phyloP scores from a whole-genome alignment of 2,113 vertebrate species.

The Datnioides undecimradiatus region DNA sequence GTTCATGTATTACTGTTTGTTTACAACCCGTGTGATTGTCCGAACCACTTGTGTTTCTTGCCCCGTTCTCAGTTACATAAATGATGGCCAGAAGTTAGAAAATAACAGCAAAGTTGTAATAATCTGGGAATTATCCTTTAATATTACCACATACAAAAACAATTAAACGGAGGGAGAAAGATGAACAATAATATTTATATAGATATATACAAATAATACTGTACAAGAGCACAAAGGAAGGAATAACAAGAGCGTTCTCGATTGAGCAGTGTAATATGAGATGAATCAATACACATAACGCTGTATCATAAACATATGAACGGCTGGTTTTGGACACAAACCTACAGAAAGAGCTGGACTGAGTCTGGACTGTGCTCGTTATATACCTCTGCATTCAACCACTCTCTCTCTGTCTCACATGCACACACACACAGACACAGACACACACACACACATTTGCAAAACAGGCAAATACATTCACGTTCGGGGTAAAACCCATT shows the following conservation, averaged over 20 bases:
- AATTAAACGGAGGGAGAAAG: conserved; percentile 32
- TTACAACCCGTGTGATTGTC: not conserved
- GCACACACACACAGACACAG: not conserved
- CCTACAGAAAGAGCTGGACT: conserved; percentile 55
- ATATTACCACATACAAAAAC: conserved; percentile 47
- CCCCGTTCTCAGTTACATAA: too few species aligned
- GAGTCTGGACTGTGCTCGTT: conserved; percentile 68
- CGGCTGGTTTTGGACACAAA: conserved; percentile 25
- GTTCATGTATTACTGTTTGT: too few species aligned
- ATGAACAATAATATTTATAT: conserved; percentile 77
- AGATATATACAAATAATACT: conserved; percentile 81
- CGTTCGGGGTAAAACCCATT: conserved; percentile 61
- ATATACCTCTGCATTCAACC: conserved; percentile 34
- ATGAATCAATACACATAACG: conserved; percentile 41
- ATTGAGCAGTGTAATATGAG: conserved; percentile 51
- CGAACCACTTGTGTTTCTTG: too few species aligned
- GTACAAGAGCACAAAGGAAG: conserved; percentile 74
- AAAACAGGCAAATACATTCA: conserved; percentile 72
- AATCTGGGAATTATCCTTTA: conserved; percentile 55
- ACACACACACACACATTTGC: conserved; percentile 14
- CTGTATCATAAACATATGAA: conserved; percentile 42
- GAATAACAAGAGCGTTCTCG: conserved; percentile 39
- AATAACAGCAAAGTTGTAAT: conserved; percentile 18
- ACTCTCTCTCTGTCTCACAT: not conserved
- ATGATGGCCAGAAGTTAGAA: not conserved